Evolutionary conservation across 2,888 invertebrate genomes (phyloP), one percentile per base, ranked within the genome.

Genomic region (Litoditis marina): DNA sequence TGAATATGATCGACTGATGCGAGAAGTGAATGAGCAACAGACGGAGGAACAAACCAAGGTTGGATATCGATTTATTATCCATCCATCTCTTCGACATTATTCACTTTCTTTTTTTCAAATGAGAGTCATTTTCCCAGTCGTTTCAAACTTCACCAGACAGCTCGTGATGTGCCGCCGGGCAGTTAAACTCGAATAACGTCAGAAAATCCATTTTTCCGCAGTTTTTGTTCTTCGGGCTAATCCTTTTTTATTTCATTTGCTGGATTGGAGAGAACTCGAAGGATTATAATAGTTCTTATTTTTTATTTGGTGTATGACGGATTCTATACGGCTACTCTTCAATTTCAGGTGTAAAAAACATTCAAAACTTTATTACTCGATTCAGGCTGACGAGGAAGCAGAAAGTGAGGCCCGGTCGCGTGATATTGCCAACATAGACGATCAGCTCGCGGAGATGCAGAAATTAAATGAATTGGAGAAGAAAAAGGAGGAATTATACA

Each of bases 381-480:
- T 57, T 47, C 32, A 60, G 60, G 11, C 47, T 8, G 62, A 62
- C 27, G 62, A 62, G 28, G 62, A 62, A 30, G 51, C 25, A n/a
- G 62, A 62, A 31, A 49, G 57, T 19, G 62, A 62, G 31, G 56
- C 56, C 22, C 27, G 56, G 16, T 19, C 36, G 57, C 56, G 62
- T 19, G 73, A 73, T 44, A 34, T 76, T 8, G 68, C 63, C 22
- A 58, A 69, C 27, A 76, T 76, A 28, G 75, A 76, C 52, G 73
- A 76, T 42, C 75, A 76, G 50, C 70, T 76, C 69, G 68, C 55
- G 6, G 65, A 66, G 30, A 50, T 67, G 39, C 67, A 64, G 27
- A 60, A 65, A n/a, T 50, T 76, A 55, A 75, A 75, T 53, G 71
- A 73, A 30, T 46, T 75, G 62, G 75, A 75, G 49, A 73, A 67